These are phyloP conservation scores for Epirrhoe tristata DNA, from an alignment of 2,888 invertebrate genomes.

Conservation along the genomic window DNA sequence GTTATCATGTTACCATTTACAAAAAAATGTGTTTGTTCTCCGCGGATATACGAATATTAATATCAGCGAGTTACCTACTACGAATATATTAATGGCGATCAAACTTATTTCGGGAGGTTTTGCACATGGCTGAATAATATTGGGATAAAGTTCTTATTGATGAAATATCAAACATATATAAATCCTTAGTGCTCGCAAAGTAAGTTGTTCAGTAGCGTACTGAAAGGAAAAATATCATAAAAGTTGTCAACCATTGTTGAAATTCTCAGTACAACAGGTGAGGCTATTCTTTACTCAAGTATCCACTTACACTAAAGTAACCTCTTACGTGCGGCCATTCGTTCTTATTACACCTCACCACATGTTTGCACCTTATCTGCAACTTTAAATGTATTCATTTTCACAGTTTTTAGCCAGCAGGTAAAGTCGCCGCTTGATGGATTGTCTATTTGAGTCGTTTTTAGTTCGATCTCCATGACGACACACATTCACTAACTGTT, in stretches of 20 bases:
- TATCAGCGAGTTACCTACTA: constrained; percentile 11
- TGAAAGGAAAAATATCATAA: constrained; percentile 41
- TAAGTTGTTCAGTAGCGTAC: constrained; percentile 8
- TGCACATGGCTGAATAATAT: not conserved
- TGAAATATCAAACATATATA: constrained; percentile 1
- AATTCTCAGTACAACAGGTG: constrained; percentile 50
- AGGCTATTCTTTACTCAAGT: constrained; percentile 49
- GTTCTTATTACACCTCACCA: constrained; percentile 50
- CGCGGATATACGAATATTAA: constrained; percentile 14
- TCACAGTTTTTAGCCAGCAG: constrained; percentile 39
- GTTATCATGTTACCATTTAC: constrained; percentile 36
- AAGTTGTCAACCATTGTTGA: constrained; percentile 42
- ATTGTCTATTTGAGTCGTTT: constrained; percentile 29
- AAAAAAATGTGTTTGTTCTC: constrained; percentile 21
- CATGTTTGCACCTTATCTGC: constrained; percentile 34
- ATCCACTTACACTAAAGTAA: constrained; percentile 48
- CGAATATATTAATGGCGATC: constrained; percentile 25
- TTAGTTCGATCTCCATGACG: constrained; percentile 25
- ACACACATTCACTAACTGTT: constrained; percentile 22
- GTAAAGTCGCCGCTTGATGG: constrained; percentile 22
- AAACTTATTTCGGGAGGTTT: constrained; percentile 19
- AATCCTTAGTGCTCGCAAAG: not conserved
- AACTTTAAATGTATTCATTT: constrained; percentile 26
- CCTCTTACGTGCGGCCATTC: constrained; percentile 50
- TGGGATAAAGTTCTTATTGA: constrained; percentile 1